These are phyloP conservation scores for Chromoteleia sp. DNA, from an alignment of 2,888 invertebrate species.

Conservation along the genomic window DNA sequence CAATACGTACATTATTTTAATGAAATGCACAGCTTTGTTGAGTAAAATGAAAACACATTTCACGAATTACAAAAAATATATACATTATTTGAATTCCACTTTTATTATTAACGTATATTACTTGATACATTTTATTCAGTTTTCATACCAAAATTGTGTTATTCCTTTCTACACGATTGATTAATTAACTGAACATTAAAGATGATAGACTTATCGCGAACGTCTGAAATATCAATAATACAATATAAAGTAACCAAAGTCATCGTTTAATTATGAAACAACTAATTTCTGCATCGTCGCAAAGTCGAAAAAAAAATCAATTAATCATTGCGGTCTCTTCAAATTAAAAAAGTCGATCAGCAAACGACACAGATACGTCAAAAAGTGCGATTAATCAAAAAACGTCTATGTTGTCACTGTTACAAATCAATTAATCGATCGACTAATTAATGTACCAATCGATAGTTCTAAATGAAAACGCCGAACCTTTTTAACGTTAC, in stretches of 20 bases:
- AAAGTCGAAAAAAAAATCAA: slow-evolving; percentile 48
- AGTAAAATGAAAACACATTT: too few species aligned
- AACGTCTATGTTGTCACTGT: slow-evolving; percentile 49
- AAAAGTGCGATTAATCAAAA: slow-evolving; percentile 61
- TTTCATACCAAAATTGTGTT: neutral
- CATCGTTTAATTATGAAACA: slow-evolving; percentile 51
- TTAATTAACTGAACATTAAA: neutral
- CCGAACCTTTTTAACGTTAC: slow-evolving; percentile 25
- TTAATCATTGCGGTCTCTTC: slow-evolving; percentile 50
- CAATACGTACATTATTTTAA: too few species aligned
- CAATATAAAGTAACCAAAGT: slow-evolving; percentile 33
- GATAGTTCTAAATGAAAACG: slow-evolving; percentile 29
- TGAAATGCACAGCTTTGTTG: too few species aligned
- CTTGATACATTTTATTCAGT: too few species aligned
- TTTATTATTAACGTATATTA: too few species aligned
- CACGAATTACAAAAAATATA: too few species aligned
- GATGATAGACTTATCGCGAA: neutral
- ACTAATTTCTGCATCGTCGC: slow-evolving; percentile 39
- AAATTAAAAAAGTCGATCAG: slow-evolving; percentile 57
- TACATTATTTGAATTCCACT: too few species aligned
- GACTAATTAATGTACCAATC: slow-evolving; percentile 52
- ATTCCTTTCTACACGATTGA: neutral
- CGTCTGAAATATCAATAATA: slow-evolving; percentile 7
- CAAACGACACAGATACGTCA: slow-evolving; percentile 64
- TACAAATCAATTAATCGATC: slow-evolving; percentile 67